Evolutionary conservation across 2,113 vertebrate species (phyloP).

Genomic region (Neotragus pygmaeus): DNA sequence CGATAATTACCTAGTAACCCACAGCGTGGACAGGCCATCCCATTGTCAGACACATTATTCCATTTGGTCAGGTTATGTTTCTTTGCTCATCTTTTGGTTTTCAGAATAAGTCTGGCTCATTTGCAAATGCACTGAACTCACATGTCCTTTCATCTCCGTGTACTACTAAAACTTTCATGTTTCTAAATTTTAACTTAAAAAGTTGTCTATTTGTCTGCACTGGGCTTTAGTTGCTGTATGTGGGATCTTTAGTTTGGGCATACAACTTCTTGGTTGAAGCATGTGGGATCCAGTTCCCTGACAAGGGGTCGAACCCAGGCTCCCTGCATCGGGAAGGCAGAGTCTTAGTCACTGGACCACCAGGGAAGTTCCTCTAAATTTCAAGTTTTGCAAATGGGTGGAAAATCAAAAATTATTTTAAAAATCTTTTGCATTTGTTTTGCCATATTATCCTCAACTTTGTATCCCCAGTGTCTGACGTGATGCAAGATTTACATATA

Average conservation of each 20-base stretch:
- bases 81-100: neutral
- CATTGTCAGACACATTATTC: neutral
- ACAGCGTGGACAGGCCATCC: accelerated
- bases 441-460: neutral
- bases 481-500: neutral
- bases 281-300: neutral
- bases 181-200: neutral
- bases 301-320: neutral
- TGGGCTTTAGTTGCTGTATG: too few species aligned
- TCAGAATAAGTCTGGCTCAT: neutral
- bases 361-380: neutral
- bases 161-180: neutral
- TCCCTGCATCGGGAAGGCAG: neutral
- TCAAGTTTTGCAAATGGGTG: neutral
- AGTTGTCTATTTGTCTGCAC: too few species aligned
- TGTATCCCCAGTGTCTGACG: neutral
- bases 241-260: too few species aligned
- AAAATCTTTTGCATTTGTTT: neutral
- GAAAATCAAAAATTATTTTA: neutral
- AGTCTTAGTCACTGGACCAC: neutral
- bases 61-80: neutral
- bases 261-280: too few species aligned
- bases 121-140: neutral
- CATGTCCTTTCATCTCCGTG: neutral
- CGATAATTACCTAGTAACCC: neutral